Base-by-base conservation (phyloP, 2,113 vertebrate species). In the Cynopterus brachyotis region DNA sequence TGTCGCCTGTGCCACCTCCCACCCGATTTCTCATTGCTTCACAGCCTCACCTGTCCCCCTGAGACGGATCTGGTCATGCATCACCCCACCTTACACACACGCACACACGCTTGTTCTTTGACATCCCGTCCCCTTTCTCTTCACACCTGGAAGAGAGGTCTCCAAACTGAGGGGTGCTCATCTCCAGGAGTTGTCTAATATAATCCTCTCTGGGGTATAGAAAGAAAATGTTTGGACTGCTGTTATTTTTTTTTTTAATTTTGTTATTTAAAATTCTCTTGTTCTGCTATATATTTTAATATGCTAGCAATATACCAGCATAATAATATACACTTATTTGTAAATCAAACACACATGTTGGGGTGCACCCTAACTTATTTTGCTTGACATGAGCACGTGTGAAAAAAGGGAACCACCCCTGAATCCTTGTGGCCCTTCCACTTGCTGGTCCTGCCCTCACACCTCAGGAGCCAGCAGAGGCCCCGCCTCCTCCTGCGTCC, bases 11-110 rank as follows among this genome's bases (percentile, higher is more conserved):
- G 55, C 10, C 24, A 20, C 30, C 16, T 12, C 3, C 57, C 50
- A 12, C 0, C 24, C 0, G 0, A 17, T 64, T 24, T 11, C 15
- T 32, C 11, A 1, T 6, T 16, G 8, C 32, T 22, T n/a, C 1
- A 6, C 13, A 16, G 5, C 10, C 9, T 24, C 20, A 6, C 45
- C 16, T 37, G n/a, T 11, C 83, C 47, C 22, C 59, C 2, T 9
- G 3, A 30, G 60, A 60, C 15, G 26, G 17, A 26, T 60, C 2
- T 28, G 5, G 16, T 47, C 20, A 15, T 0, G 1, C 15, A 3
- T 26, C 2, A 4, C 19, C 2, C 6, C 1, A 28, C 26, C 22
- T 6, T 1, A 32, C 28, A 3, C 37, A 17, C 32, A 9, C 10
- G 4, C 3, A 3, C 1, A 6, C 24, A 9, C 17, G 42, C 10